These are phyloP conservation scores for Hedya salicella DNA, from an alignment of 2,888 invertebrate genomes.

Conservation along the genomic window DNA sequence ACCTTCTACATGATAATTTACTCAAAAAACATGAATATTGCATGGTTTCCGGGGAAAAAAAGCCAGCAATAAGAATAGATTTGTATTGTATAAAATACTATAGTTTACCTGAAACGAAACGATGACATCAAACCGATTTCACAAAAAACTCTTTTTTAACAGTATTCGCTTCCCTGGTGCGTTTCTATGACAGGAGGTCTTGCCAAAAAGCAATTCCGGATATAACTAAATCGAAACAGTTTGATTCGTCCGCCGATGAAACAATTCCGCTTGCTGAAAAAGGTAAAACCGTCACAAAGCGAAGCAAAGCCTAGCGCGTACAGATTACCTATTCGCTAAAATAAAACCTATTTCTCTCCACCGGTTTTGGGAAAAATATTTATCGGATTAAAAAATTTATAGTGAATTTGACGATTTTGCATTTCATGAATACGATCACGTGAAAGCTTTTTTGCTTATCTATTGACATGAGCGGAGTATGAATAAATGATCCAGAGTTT, in stretches of 20 bases:
- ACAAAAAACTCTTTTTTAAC: too few relatives aligned
- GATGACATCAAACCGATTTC: too few relatives aligned
- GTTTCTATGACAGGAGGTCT: not conserved
- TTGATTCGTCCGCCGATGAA: not conserved
- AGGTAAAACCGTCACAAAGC: conserved; percentile 18
- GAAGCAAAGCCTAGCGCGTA: conserved; percentile 1
- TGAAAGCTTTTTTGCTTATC: conserved; percentile 7
- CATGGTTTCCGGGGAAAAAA: too few relatives aligned
- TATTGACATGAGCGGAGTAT: not conserved
- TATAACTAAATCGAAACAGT: conserved; percentile 15
- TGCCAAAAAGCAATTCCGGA: not conserved
- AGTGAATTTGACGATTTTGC: conserved; percentile 1
- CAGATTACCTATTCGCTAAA: conserved; percentile 27
- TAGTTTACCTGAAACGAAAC: too few relatives aligned
- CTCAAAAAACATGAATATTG: too few relatives aligned
- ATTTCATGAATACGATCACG: conserved; percentile 26
- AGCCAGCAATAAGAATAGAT: too few relatives aligned
- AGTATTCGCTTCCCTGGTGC: too few relatives aligned
- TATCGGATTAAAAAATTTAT: not conserved
- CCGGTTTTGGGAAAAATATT: conserved; percentile 1
- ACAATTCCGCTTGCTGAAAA: conserved; percentile 22
- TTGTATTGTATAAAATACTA: too few relatives aligned
- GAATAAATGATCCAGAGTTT: not conserved
- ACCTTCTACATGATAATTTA: too few relatives aligned
- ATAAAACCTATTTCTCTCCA: conserved; percentile 6